phyloP scores from a whole-genome alignment of 2,888 invertebrate species.

The Pyrochroa serraticornis region DNA sequence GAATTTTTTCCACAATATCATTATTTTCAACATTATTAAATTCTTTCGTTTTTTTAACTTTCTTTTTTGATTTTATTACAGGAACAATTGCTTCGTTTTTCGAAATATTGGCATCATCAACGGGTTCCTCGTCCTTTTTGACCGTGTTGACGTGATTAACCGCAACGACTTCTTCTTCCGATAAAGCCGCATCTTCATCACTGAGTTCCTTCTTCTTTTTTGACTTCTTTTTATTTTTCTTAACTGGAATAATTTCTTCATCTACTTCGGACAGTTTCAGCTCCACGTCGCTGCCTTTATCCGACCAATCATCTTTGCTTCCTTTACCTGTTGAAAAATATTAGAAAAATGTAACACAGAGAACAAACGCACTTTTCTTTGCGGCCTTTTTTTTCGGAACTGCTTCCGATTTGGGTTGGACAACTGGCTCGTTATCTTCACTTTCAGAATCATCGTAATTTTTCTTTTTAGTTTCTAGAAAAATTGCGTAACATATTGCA shows the following conservation, averaged over 20 bases:
- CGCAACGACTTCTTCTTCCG: conserved; percentile 15
- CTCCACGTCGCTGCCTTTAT: conserved; percentile 45
- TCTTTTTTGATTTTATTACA: conserved; percentile 25
- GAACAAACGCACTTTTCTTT: conserved; percentile 15
- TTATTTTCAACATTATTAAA: conserved; percentile 26
- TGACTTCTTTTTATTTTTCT: conserved; percentile 52
- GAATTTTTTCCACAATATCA: background rate
- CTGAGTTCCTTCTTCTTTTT: conserved; percentile 22
- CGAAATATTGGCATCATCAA: conserved; percentile 23
- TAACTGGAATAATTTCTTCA: conserved; percentile 40
- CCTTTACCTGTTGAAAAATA: conserved; percentile 20
- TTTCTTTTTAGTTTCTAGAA: conserved; percentile 59
- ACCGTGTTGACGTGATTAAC: conserved; percentile 3
- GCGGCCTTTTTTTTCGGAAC: conserved; percentile 27
- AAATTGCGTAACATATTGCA: no score
- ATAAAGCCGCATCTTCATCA: conserved; percentile 52
- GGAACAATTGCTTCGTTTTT: conserved; percentile 2
- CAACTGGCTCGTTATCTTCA: conserved; percentile 50
- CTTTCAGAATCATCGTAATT: conserved; percentile 55
- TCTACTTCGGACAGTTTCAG: conserved; percentile 50
- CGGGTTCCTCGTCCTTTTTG: conserved; percentile 20
- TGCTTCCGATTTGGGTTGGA: conserved; percentile 18
- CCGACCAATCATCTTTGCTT: conserved; percentile 47
- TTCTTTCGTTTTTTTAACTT: conserved; percentile 31
- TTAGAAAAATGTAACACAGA: background rate